Percentiles rank a stretch among this genome's conserved stretches.
Conservation (phyloP, 2,888 invertebrate species). For the Neocrepidodera transversa region DNA sequence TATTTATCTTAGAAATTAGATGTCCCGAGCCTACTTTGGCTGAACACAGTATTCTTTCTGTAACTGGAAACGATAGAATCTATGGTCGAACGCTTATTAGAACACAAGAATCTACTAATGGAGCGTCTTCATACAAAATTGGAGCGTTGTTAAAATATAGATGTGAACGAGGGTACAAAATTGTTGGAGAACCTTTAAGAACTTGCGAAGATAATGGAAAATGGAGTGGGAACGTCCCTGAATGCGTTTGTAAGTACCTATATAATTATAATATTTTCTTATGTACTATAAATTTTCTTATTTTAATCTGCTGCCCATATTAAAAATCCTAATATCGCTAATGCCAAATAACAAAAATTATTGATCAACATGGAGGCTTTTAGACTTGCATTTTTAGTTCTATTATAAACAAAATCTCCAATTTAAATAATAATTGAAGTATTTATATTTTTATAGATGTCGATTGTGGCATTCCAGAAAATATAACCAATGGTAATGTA, state of each 20-base stretch:
- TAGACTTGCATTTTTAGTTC: no score
- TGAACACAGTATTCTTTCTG: constrained; percentile 84
- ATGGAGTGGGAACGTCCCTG: constrained; percentile 85
- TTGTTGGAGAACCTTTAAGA: constrained; percentile 82
- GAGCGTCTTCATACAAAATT: constrained; percentile 81
- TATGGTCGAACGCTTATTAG: constrained; percentile 84
- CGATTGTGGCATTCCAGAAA: constrained; percentile 81
- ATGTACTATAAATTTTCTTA: no score
- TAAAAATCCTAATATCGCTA: no score
- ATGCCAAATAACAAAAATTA: no score
- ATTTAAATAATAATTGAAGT: no score
- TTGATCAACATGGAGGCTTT: no score
- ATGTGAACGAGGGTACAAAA: constrained; percentile 89
- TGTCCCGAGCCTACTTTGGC: constrained; percentile 85
- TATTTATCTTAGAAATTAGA: constrained; percentile 73
- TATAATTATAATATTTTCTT: no score
- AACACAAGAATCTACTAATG: constrained; percentile 71
- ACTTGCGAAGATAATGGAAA: constrained; percentile 86
- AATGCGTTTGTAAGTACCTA: constrained; percentile 80
- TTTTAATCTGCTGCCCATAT: no score
- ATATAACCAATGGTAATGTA: constrained; percentile 76
- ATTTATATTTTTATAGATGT: constrained; percentile 74
- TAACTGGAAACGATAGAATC: constrained; percentile 90
- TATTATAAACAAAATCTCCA: no score
- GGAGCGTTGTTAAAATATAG: constrained; percentile 87